Conservation (phyloP, 2,113 vertebrate species). For the Todiramphus chloris region DNA sequence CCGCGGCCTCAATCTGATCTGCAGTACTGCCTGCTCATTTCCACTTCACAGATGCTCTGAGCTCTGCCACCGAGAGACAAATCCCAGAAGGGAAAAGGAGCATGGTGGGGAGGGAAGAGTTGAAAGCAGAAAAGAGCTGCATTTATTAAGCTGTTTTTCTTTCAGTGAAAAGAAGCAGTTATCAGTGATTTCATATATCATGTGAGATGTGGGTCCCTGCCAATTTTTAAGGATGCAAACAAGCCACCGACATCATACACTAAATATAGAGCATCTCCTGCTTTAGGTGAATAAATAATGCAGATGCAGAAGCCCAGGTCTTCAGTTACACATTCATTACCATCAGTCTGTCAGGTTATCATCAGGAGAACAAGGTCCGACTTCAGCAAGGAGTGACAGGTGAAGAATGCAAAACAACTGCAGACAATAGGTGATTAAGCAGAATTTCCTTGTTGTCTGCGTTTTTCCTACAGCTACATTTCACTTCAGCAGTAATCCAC, state of each 20-base stretch:
- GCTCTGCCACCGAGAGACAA: conserved; percentile 70
- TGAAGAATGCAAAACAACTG: conserved; percentile 56
- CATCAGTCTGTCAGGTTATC: conserved; percentile 63
- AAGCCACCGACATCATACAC: conserved; percentile 79
- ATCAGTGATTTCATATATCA: conserved; percentile 88
- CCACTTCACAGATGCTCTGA: conserved; percentile 81
- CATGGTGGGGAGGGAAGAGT: conserved; percentile 52
- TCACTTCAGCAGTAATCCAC: neutral
- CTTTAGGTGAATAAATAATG: conserved; percentile 80
- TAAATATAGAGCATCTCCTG: conserved; percentile 82
- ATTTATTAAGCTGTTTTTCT: conserved; percentile 82
- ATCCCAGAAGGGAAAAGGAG: conserved; percentile 70
- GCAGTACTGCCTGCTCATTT: conserved; percentile 77
- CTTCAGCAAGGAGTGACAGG: conserved; percentile 44
- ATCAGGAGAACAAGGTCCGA: conserved; percentile 40
- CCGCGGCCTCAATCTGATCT: conserved; percentile 83
- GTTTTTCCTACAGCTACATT: conserved; percentile 5
- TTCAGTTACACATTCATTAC: conserved; percentile 74
- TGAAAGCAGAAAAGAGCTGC: conserved; percentile 67
- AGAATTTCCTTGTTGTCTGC: conserved; percentile 34
- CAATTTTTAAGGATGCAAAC: conserved; percentile 80
- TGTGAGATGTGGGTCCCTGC: conserved; percentile 81
- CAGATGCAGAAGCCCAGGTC: conserved; percentile 74
- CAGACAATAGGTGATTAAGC: conserved; percentile 42
- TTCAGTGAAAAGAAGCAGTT: conserved; percentile 79